Base-by-base conservation (phyloP, 2,888 invertebrate genomes). In the Drosophila ustulata region DNA sequence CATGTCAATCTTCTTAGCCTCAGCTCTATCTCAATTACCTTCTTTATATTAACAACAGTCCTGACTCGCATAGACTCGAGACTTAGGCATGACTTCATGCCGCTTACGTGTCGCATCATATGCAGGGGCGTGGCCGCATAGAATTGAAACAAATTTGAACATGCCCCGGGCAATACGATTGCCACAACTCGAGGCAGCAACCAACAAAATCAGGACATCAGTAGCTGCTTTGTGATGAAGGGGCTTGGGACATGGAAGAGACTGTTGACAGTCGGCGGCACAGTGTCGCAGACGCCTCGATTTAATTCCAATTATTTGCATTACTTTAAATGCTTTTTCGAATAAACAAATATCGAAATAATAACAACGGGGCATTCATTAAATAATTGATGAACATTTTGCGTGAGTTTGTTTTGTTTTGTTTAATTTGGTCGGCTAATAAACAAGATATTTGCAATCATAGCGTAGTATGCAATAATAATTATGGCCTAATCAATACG, bases 141-240 rank as follows among this genome's bases (percentile, higher is more conserved):
- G 71, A 88, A 89, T 85, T 84, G 84, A 89, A 88, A 89, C 84
- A 84, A 84, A 84, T 89, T 89, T 83, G 88, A 78, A 73, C 87
- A 88, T 47, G n/a, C 34, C 34, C 37, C 26, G 63, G 84, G 81
- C 47, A 67, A 64, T 55, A 83, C 8, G 50, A 77, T 57, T 65
- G 51, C 67, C 47, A 46, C 39, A 57, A 46, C 73, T 47, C n/a
- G 34, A 13, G 46, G n/a, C 55, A 57, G 25, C 61, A 46, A 28
- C 28, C 67, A 66, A 26, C 56, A 58, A 75, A 79, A 75, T 69
- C 80, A 58, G 64, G 75, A 55, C 76, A 80, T 80, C 80, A 68
- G 79, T 82, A 68, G 57, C 69, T 63, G 47, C 74, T 58, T 5
- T 28, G 55, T 39, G 73, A 63, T 74, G 80, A 70, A 63, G 51